phyloP scores from a whole-genome alignment of 2,113 vertebrate genomes.

The Willisornis vidua region DNA sequence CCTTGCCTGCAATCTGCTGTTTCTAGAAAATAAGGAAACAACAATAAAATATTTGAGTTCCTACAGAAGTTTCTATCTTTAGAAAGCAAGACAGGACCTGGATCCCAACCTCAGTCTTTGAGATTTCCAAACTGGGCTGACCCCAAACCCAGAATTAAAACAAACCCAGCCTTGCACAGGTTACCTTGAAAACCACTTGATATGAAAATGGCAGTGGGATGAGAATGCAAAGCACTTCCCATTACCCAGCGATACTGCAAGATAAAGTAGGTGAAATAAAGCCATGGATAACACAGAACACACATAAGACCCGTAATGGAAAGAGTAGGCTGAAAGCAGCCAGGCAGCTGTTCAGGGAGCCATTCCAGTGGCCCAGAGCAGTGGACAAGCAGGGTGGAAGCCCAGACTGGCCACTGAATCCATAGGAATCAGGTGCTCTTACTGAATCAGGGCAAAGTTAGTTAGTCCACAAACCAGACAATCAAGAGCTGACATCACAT shows the following conservation, averaged over 20 bases:
- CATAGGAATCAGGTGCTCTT: not conserved
- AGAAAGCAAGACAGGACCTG: not conserved
- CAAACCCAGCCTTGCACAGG: not conserved
- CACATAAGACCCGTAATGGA: not conserved
- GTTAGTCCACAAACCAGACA: not conserved
- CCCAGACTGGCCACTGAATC: not conserved
- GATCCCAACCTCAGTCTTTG: not conserved
- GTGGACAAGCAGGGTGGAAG: not conserved
- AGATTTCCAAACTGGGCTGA: not conserved
- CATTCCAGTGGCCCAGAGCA: fast-evolving
- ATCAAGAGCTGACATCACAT: not conserved
- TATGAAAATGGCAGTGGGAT: not conserved
- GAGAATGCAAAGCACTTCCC: not conserved
- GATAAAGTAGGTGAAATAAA: not conserved
- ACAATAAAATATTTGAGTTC: not conserved
- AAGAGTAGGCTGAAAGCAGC: not conserved
- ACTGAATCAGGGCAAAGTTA: not conserved
- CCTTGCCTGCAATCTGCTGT: not conserved
- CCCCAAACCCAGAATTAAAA: not conserved
- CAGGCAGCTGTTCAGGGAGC: not conserved
- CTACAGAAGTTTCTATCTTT: not conserved
- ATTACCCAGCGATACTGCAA: fast-evolving
- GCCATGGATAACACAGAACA: not conserved
- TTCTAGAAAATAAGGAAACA: not conserved
- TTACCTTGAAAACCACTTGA: not conserved